Evolutionary conservation across 2,113 vertebrate genomes (phyloP).

Genomic region (Stictonetta naevosa): DNA sequence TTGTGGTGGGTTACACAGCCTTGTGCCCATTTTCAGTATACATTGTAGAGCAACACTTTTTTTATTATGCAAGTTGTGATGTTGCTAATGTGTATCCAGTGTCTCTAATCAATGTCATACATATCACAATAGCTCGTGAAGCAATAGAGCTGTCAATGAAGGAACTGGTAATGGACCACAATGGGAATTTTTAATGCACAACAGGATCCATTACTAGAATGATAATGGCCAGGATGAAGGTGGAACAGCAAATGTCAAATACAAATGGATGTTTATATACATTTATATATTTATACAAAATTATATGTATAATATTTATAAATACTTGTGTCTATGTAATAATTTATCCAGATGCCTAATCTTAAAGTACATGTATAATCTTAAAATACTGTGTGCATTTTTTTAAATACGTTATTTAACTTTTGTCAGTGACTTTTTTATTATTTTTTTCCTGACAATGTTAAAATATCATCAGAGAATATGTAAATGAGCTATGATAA

Average conservation of each 20-base stretch:
- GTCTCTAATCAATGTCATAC: constrained; percentile 47
- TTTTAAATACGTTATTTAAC: not conserved
- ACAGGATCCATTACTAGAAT: constrained; percentile 18
- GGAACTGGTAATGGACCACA: constrained; percentile 39
- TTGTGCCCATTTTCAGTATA: not conserved
- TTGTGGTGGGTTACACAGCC: not conserved
- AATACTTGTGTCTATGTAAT: not conserved
- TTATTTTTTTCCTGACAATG: not conserved
- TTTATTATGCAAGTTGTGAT: constrained; percentile 43
- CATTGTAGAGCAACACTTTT: not conserved
- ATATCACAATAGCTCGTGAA: constrained; percentile 17
- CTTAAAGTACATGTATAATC: not conserved
- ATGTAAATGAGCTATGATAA: constrained; percentile 31
- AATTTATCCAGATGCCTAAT: not conserved
- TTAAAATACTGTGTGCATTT: not conserved
- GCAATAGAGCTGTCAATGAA: constrained; percentile 38
- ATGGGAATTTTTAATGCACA: constrained; percentile 32
- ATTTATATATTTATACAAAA: not conserved
- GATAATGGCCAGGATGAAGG: constrained; percentile 1
- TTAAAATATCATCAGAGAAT: constrained; percentile 7
- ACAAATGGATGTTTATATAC: not conserved
- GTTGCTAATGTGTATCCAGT: constrained; percentile 25
- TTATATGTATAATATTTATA: not conserved
- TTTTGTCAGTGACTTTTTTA: not conserved
- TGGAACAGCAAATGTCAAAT: constrained; percentile 22